A percentile compares a stretch with the other conserved stretches of the same genome.
Evolutionary conservation across 2,797 vertebrate species (phyloP).

Genomic region (Manis crassicaudata): DNA sequence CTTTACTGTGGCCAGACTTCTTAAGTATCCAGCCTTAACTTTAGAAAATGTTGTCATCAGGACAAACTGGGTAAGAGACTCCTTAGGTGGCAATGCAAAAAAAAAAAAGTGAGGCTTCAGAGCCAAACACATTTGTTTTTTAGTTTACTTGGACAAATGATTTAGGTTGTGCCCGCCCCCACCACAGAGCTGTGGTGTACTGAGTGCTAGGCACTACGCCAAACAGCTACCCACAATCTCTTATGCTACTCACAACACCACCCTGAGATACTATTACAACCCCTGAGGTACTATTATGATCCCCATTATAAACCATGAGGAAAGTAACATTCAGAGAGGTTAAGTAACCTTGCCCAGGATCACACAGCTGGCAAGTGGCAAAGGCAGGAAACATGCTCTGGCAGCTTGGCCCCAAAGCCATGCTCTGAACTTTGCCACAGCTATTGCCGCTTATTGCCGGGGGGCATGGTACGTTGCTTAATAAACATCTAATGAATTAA

Average conservation of each 20-base stretch:
- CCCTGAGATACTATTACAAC: background rate
- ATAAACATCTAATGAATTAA: background rate
- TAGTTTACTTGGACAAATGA: background rate
- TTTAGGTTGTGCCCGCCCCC: fast-evolving
- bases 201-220: background rate
- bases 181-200: fast-evolving
- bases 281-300: background rate
- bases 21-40: background rate
- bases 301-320: background rate
- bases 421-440: background rate
- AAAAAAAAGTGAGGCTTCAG: background rate
- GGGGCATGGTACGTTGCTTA: fast-evolving
- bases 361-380: background rate
- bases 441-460: background rate
- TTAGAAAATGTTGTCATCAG: background rate
- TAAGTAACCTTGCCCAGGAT: background rate
- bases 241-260: background rate
- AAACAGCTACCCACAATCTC: background rate
- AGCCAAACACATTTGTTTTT: background rate
- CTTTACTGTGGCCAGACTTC: background rate
- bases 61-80: background rate
- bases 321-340: constrained; percentile 33
- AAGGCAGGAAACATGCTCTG: background rate
- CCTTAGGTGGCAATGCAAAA: background rate
- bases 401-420: background rate